Conservation (phyloP, 2,797 vertebrate genomes). For the Platyrinchus mystaceus region DNA sequence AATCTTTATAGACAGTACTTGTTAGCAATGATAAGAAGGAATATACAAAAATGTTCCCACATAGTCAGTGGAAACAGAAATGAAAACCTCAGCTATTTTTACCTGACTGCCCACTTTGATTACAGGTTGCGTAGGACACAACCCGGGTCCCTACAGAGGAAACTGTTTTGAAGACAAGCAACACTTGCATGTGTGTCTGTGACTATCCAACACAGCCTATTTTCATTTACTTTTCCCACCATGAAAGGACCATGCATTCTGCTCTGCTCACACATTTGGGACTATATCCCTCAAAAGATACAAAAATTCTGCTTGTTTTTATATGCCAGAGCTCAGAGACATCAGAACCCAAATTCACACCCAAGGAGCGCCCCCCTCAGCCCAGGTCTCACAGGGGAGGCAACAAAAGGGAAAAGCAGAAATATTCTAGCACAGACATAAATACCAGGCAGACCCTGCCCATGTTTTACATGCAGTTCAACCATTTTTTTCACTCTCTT, state of each 20-base stretch:
- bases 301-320: not conserved
- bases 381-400: not conserved
- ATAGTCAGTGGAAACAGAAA: not conserved
- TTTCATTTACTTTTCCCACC: not conserved
- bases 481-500: not conserved
- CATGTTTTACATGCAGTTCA: not conserved
- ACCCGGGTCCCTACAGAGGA: not conserved
- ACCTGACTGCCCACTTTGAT: not conserved
- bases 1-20: not conserved
- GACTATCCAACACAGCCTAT: not conserved
- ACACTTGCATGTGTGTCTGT: not conserved
- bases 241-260: not conserved
- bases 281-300: not conserved
- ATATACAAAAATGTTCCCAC: not conserved
- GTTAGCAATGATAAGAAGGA: not conserved
- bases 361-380: not conserved
- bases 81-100: not conserved
- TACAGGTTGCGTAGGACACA: not conserved
- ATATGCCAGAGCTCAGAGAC: not conserved
- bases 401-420: not conserved
- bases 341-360: not conserved
- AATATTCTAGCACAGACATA: not conserved
- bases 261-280: not conserved
- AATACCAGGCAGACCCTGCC: not conserved
- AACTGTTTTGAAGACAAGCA: rapidly evolving